Percentiles rank a stretch among this genome's conserved stretches.
Evolutionary conservation across 2,113 vertebrate species (phyloP).

Genomic region (Trochalopteron elliotii): DNA sequence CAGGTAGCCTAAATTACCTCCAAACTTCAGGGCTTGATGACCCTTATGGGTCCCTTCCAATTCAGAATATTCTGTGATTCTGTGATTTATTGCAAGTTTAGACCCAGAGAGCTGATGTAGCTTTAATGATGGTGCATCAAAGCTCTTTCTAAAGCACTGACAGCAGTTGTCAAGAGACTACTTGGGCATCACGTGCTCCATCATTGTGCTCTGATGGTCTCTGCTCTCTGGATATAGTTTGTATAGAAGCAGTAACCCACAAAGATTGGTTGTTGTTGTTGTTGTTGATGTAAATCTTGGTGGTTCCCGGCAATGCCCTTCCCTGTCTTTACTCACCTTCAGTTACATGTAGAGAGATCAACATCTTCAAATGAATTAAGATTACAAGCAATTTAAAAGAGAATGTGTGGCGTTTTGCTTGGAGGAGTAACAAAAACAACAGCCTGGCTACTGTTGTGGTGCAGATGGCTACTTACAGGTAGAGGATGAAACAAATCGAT

Average conservation of each 20-base stretch:
- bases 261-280: background rate
- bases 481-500: background rate
- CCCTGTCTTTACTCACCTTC: background rate
- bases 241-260: background rate
- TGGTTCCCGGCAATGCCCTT: background rate
- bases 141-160: background rate
- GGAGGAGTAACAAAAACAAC: background rate
- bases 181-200: background rate
- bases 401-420: background rate
- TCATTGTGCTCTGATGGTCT: background rate
- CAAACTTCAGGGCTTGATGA: background rate
- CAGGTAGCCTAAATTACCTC: background rate
- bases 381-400: background rate
- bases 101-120: background rate
- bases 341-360: background rate
- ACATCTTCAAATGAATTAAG: background rate
- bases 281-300: background rate
- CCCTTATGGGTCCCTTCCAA: background rate
- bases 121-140: background rate
- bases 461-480: background rate
- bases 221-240: background rate
- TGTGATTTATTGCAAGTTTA: background rate
- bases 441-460: background rate
- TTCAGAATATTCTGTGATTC: background rate
- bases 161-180: background rate